Conservation (phyloP, 1,140 invertebrate species). For the Euglossa dilemma region DNA sequence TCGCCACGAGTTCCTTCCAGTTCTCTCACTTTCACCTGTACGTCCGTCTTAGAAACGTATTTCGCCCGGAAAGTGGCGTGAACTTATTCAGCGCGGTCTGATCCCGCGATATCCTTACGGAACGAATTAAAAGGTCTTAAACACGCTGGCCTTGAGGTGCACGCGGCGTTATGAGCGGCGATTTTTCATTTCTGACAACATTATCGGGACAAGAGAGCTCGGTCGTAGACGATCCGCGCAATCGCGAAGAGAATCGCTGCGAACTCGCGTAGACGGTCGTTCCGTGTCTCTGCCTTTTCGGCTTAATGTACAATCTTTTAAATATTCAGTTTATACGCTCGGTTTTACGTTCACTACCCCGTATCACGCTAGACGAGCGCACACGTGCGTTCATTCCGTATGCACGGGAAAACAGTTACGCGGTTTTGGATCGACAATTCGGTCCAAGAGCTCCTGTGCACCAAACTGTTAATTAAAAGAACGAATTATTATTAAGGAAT, state of each 20-base stretch:
- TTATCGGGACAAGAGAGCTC: not conserved
- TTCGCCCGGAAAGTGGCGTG: not conserved
- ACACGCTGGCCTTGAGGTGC: not conserved
- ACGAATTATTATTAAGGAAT: too few species aligned
- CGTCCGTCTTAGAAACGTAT: too few species aligned
- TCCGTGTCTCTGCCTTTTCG: conserved; percentile 13
- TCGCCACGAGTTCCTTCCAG: too few species aligned
- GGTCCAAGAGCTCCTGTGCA: not conserved
- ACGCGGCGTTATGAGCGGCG: not conserved
- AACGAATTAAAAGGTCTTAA: conserved; percentile 13
- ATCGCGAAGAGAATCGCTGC: too few species aligned
- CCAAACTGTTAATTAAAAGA: too few species aligned
- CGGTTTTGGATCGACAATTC: conserved; percentile 27
- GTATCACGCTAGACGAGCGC: conserved; percentile 38
- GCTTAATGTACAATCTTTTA: conserved; percentile 49
- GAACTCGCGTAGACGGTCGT: not conserved
- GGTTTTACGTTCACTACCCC: conserved; percentile 51
- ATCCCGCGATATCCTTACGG: not conserved
- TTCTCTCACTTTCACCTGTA: too few species aligned
- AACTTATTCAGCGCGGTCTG: not conserved
- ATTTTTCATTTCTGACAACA: conserved; percentile 8
- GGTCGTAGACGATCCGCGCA: not conserved
- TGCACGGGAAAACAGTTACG: conserved; percentile 45
- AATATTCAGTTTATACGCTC: conserved; percentile 59
- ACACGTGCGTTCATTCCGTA: conserved; percentile 18